Evolutionary conservation across 2,113 vertebrate genomes (phyloP).

Genomic region (Channa argus): DNA sequence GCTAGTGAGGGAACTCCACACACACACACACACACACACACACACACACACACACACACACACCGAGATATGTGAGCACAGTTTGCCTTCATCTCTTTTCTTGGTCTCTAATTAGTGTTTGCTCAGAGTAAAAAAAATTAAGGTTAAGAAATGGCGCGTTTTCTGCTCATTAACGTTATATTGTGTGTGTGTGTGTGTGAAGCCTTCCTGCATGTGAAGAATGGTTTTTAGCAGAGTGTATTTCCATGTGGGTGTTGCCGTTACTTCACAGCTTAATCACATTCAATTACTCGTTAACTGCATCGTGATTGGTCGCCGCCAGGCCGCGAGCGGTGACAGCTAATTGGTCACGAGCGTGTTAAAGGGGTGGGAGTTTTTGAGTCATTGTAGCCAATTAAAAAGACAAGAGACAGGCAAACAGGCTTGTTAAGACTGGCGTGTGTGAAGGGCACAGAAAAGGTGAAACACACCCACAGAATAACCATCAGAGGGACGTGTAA

Average conservation of each 20-base stretch:
- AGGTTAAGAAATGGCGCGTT: conserved; percentile 4
- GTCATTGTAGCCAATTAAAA: conserved; percentile 7
- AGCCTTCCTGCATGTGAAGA: too few species aligned
- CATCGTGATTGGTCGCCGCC: neutral
- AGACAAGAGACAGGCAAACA: neutral
- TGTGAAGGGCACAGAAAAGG: conserved; percentile 37
- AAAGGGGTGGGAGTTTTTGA: conserved; percentile 4
- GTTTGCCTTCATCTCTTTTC: conserved; percentile 31
- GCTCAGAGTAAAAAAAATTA: neutral
- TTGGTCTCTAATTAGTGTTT: conserved; percentile 37
- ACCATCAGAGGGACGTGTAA: conserved; percentile 26
- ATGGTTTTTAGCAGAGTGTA: neutral
- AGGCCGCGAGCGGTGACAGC: rapidly evolving
- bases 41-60: neutral
- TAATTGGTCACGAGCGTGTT: neutral
- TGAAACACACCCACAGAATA: conserved; percentile 2
- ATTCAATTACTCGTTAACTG: conserved; percentile 6
- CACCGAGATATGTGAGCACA: conserved; percentile 2
- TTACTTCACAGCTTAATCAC: neutral
- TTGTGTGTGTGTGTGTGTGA: conserved; percentile 3
- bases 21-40: conserved; percentile 22
- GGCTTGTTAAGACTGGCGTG: neutral
- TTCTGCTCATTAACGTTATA: neutral
- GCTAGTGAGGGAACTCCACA: conserved; percentile 22
- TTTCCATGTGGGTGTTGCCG: neutral